Evolutionary conservation across 2,113 vertebrate genomes (phyloP), one percentile per base, ranked within the genome.

Genomic region (Lanius ludovicianus): DNA sequence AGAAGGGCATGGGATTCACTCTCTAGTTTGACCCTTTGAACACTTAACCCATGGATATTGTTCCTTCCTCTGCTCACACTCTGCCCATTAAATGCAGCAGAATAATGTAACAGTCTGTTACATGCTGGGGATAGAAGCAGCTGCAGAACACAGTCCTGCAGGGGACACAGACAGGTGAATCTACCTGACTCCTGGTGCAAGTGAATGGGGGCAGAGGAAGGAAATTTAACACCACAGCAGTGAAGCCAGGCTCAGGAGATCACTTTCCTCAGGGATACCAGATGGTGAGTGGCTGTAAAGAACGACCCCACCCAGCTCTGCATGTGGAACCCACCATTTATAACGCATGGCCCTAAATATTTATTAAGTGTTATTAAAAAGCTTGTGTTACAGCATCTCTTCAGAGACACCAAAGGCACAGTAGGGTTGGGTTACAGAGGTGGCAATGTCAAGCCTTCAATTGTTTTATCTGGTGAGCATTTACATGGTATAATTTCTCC

Each of bases 211-310:
- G 39, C 70, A 89, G 55, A 88, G n/a, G 91, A 82, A 50, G 50
- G 47, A 24, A 59, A 96, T 65, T 85, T 47, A 87, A 95, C 60
- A 59, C 84, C 21, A 25, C 73, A 87, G 95, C 68, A 91, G 65
- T 50, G 41, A 60, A 79, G 88, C 47, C 46, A 35, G 71, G 55
- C 81, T 95, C 69, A 73, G 89, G 81, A 94, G 93, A 88, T 96
- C 86, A 87, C 64, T 71, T 97, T 97, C 97, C 97, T 98, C 98
- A 98, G 98, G 98, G 94, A 93, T 88, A 95, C 97, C 99, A 99
- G 98, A 98, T 98, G 98, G 98, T 97, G 91, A 86, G 94, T 95
- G 98, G 97, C 97, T 97, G 93, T 97, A 98, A 97, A 97, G 98
- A 97, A 93, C 86, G 37, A 77, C 96, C 82, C 96, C 97, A 95